Conservation (phyloP, 2,797 vertebrate species). For the Aeoliscus strigatus region DNA sequence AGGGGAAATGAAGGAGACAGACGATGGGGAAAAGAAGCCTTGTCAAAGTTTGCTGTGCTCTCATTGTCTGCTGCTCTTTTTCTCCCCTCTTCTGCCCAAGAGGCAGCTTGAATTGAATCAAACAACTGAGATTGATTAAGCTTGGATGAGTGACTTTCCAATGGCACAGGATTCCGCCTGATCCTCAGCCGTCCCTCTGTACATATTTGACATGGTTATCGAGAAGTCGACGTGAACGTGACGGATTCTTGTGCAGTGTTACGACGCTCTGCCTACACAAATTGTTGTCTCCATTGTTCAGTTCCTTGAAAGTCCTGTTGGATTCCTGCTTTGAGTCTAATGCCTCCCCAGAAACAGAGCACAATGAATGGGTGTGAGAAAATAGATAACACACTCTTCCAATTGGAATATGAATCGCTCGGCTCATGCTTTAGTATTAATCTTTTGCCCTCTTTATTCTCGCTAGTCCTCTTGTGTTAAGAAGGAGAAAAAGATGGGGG, state of each 20-base stretch:
- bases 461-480: constrained; percentile 52
- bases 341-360: constrained; percentile 37
- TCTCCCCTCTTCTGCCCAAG: constrained; percentile 44
- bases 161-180: constrained; percentile 62
- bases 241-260: too few species aligned
- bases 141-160: constrained; percentile 65
- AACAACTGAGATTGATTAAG: constrained; percentile 72
- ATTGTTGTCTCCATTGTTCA: constrained; percentile 34
- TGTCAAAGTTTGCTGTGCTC: constrained; percentile 58
- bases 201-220: constrained; percentile 58
- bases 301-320: constrained; percentile 49
- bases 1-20: constrained; percentile 33
- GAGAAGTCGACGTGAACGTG: constrained; percentile 51
- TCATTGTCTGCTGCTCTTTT: constrained; percentile 43
- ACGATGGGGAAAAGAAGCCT: constrained; percentile 43
- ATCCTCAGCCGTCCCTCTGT: constrained; percentile 47
- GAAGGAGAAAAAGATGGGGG: constrained; percentile 18
- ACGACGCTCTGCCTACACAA: too few species aligned
- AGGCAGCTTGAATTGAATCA: constrained; percentile 69
- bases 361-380: constrained; percentile 60
- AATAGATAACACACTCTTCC: constrained; percentile 62
- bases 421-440: constrained; percentile 61
- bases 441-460: constrained; percentile 66
- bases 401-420: constrained; percentile 66
- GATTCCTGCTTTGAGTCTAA: constrained; percentile 48